A percentile compares a stretch with the other conserved stretches of the same genome.
Evolutionary conservation across 1,140 invertebrate species (phyloP).

Genomic region (Drosophila repleta): DNA sequence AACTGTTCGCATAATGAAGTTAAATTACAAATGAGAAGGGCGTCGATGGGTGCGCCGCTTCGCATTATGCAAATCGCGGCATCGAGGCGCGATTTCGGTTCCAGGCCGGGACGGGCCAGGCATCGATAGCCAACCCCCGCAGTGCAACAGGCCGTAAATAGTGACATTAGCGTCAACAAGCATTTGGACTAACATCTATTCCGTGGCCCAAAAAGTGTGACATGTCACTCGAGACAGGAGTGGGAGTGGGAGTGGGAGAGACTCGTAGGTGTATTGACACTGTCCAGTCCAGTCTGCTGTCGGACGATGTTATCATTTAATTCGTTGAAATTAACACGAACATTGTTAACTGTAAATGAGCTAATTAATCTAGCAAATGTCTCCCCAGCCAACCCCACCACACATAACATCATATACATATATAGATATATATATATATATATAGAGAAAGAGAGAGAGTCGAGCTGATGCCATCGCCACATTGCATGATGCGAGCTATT

Average conservation of each 20-base stretch:
- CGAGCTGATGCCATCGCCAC: background rate
- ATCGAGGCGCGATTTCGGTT: slow-evolving; percentile 27
- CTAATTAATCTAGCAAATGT: slow-evolving; percentile 81
- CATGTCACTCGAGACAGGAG: slow-evolving; percentile 24
- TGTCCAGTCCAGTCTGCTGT: slow-evolving; percentile 20
- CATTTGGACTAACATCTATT: slow-evolving; percentile 59
- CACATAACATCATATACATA: background rate
- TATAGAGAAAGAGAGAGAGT: too few species aligned
- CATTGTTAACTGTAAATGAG: slow-evolving; percentile 83
- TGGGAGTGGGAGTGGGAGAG: background rate
- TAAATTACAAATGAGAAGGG: slow-evolving; percentile 76
- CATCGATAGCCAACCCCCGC: slow-evolving; percentile 22
- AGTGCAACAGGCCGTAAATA: slow-evolving; percentile 62
- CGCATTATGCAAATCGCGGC: slow-evolving; percentile 72
- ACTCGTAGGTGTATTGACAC: slow-evolving; percentile 6
- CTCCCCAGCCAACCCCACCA: slow-evolving; percentile 16
- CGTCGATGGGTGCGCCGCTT: slow-evolving; percentile 67
- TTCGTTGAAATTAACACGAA: slow-evolving; percentile 84
- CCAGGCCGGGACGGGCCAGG: background rate
- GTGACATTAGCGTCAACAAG: slow-evolving; percentile 74
- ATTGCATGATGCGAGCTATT: slow-evolving; percentile 49
- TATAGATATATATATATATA: background rate
- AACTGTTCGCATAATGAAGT: slow-evolving; percentile 83
- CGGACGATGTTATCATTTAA: slow-evolving; percentile 80
- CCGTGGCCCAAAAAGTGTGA: slow-evolving; percentile 55